Base-by-base conservation (phyloP, 2,888 invertebrate genomes). In the Catocala sponsa region DNA sequence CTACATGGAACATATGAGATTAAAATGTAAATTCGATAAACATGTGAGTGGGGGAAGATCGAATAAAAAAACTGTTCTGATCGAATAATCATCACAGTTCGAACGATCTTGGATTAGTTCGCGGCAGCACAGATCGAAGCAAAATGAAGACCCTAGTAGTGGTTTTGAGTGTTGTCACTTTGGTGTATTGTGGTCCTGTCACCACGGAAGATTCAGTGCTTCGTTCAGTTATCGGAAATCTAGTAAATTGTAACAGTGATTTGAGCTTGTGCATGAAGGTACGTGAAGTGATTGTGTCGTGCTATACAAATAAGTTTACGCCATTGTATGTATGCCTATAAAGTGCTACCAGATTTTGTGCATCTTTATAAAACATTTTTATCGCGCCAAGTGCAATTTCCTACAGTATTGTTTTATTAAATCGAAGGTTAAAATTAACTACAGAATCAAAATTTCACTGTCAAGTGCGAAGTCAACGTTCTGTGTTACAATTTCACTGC, bases 61-160 rank as follows among this genome's bases (percentile, higher is more conserved):
- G 85, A 86, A 93, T 94, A 94, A 92, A 93, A 79, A 92, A 90
- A 92, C 85, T 91, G 88, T 90, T 87, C 84, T 88, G 87, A 87
- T 86, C 88, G 86, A 87, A 84, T 75, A 74, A 79, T 83, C 83
- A 89, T 84, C 94, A 93, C 85, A 92, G 90, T 91, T 83, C 84
- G 83, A 87, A 86, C 84, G 87, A 84, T 83, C 84, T 86, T 87
- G 84, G 86, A 85, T 78, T 81, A 82, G 85, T 74, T 78, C 81
- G 81, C 60, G 78, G 75, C 70, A 65, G 38, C 44, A 25, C 25
- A 63, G 69, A 64, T 68, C 63, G 64, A 60, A 54, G 63, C 77
- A 88, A 86, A 65, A 94, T 94, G 94, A 94, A 88, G 87, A 72
- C 83, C 77, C 72, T 90, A 70, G 77, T 91, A 72, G 83, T 91